Conservation (phyloP, 2,888 invertebrate species). For the Apoderus coryli region DNA sequence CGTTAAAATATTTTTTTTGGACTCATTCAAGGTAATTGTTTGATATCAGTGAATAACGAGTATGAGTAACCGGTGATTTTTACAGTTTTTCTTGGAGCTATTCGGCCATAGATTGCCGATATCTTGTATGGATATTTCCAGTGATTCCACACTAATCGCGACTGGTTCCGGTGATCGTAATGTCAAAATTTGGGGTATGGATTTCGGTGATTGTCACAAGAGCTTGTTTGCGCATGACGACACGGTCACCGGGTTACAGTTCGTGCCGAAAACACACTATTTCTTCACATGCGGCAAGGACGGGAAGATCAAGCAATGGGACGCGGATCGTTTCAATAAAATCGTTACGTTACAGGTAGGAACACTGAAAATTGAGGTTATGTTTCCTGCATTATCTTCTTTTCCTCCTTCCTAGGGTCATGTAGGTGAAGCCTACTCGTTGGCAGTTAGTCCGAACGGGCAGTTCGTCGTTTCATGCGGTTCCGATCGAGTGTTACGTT, state of each 20-base stretch:
- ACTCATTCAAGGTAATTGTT: constrained; percentile 86
- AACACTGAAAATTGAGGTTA: neutral
- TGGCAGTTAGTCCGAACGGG: constrained; percentile 71
- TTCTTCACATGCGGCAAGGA: constrained; percentile 91
- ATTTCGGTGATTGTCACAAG: constrained; percentile 96
- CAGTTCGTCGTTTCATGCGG: constrained; percentile 66
- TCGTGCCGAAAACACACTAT: constrained; percentile 82
- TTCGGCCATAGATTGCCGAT: constrained; percentile 96
- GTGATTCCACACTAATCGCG: constrained; percentile 71
- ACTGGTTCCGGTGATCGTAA: constrained; percentile 94
- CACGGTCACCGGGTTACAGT: constrained; percentile 77
- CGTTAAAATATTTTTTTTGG: constrained; percentile 87
- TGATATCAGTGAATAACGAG: no score
- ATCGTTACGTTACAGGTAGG: constrained; percentile 71
- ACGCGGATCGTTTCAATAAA: constrained; percentile 81
- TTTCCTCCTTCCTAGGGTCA: constrained; percentile 53
- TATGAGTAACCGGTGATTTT: no score
- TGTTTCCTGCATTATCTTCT: no score
- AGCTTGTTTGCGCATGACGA: constrained; percentile 95
- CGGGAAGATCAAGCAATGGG: constrained; percentile 93
- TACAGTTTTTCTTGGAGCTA: constrained; percentile 77
- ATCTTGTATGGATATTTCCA: constrained; percentile 82
- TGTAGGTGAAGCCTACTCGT: constrained; percentile 59
- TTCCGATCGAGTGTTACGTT: constrained; percentile 71
- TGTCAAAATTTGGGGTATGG: constrained; percentile 95